Conservation (phyloP, 2,888 invertebrate species). For the Exocentrus adspersus region DNA sequence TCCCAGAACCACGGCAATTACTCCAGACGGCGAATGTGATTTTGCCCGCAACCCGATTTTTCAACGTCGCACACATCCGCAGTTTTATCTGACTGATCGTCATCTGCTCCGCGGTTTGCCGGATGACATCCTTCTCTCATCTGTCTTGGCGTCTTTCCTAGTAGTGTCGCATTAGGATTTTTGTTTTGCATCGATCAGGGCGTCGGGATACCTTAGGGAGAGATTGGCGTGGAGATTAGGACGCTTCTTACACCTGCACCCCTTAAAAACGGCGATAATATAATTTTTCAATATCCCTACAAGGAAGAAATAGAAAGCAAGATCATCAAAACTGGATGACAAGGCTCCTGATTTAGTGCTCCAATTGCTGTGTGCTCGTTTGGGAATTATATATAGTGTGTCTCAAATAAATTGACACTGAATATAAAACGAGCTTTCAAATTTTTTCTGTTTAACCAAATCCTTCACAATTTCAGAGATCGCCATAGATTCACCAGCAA, state of each 20-base stretch:
- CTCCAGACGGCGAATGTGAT: constrained; percentile 39
- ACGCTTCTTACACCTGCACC: constrained; percentile 36
- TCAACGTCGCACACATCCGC: constrained; percentile 54
- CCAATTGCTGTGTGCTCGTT: too few species aligned
- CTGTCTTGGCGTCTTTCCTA: constrained; percentile 49
- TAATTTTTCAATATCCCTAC: constrained; percentile 22
- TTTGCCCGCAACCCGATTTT: constrained; percentile 45
- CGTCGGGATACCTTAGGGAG: constrained; percentile 28
- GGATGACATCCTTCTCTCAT: constrained; percentile 58
- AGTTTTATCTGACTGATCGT: constrained; percentile 54
- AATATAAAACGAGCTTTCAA: too few species aligned
- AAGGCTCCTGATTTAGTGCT: too few species aligned
- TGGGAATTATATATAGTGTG: too few species aligned
- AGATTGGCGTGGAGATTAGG: constrained; percentile 39
- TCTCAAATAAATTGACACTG: too few species aligned
- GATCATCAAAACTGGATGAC: too few species aligned
- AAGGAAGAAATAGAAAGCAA: too few species aligned
- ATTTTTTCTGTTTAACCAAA: too few species aligned
- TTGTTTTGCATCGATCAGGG: constrained; percentile 35
- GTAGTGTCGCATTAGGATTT: constrained; percentile 39
- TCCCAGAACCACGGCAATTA: constrained; percentile 38
- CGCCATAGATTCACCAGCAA: too few species aligned
- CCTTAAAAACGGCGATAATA: constrained; percentile 32
- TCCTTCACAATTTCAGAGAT: too few species aligned
- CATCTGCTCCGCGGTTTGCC: constrained; percentile 53